Conservation (phyloP, 2,888 invertebrate species). For the Caenorhabditis sp. region DNA sequence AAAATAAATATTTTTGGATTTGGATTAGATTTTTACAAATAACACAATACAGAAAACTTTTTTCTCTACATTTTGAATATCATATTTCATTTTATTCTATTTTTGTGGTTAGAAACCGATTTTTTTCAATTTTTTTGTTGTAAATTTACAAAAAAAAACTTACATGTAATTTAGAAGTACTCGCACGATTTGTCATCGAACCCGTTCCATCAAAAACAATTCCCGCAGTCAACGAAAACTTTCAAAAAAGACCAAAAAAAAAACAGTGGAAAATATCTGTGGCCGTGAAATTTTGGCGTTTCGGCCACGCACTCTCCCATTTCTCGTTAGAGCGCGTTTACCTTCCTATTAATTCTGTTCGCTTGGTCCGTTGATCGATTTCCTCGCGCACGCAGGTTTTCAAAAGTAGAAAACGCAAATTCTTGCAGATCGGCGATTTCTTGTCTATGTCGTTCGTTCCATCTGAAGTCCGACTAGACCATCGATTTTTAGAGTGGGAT, state of each 20-base stretch:
- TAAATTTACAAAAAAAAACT: no score
- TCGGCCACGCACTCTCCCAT: background rate
- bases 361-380: background rate
- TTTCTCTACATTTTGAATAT: no score
- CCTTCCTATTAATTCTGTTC: background rate
- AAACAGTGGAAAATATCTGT: background rate
- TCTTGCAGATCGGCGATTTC: background rate
- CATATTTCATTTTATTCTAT: no score
- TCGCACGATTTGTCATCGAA: constrained; percentile 14
- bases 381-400: no score
- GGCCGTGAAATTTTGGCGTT: background rate
- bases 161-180: constrained; percentile 16
- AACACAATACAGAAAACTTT: background rate
- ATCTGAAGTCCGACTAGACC: constrained; percentile 47
- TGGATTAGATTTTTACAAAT: background rate
- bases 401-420: background rate
- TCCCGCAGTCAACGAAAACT: background rate
- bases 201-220: background rate
- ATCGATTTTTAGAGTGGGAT: constrained; percentile 44
- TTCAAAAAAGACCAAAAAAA: background rate
- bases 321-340: constrained; percentile 20
- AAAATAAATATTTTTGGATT: background rate
- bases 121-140: no score
- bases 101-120: no score
- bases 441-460: constrained; percentile 46